Conservation (phyloP, 2,113 vertebrate genomes). For the Pionites leucogaster region DNA sequence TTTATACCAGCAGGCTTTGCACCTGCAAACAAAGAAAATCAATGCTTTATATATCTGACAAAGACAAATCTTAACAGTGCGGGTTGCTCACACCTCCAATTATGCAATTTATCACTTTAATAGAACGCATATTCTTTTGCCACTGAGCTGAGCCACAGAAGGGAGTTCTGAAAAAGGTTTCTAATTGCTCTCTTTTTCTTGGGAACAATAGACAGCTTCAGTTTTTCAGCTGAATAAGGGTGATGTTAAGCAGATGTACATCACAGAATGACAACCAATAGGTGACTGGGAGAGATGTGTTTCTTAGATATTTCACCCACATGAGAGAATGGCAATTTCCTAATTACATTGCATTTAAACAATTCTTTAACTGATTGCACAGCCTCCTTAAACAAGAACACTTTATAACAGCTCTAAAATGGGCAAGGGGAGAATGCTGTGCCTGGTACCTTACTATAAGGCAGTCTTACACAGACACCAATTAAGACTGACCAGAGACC, state of each 20-base stretch:
- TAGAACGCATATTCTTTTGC: constrained; percentile 45
- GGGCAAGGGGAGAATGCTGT: background rate
- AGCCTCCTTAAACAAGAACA: background rate
- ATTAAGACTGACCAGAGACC: background rate
- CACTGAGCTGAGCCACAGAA: constrained; percentile 23
- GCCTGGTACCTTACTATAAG: background rate
- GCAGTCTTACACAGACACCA: background rate
- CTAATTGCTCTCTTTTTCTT: background rate
- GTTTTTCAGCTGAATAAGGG: constrained; percentile 21
- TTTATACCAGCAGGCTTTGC: background rate
- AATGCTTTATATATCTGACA: constrained; percentile 45
- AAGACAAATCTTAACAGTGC: constrained; percentile 18
- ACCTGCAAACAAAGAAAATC: constrained; percentile 43
- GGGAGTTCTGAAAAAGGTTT: background rate
- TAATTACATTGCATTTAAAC: background rate
- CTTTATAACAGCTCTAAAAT: background rate
- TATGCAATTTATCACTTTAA: constrained; percentile 52
- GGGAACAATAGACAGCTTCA: background rate
- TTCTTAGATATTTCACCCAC: background rate
- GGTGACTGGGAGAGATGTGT: background rate
- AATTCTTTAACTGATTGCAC: background rate
- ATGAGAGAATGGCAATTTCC: background rate
- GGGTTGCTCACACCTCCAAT: constrained; percentile 41
- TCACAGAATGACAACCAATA: background rate
- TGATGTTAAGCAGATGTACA: constrained; percentile 26